phyloP scores from a whole-genome alignment of 2,113 vertebrate genomes.

The Brachyistius frenatus region DNA sequence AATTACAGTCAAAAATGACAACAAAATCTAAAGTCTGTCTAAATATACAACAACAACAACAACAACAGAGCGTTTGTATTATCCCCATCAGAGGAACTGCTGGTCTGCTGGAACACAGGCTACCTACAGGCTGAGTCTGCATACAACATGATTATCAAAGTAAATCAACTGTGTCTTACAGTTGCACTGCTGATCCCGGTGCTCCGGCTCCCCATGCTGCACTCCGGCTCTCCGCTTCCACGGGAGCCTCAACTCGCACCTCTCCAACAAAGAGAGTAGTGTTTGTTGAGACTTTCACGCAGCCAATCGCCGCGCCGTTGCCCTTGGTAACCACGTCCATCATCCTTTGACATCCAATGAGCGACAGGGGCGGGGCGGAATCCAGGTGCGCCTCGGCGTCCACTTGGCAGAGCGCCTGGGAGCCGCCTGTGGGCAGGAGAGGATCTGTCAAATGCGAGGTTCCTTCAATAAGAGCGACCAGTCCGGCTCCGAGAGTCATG shows the following conservation, averaged over 20 bases:
- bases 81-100: conserved; percentile 3
- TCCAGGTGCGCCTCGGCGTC: conserved; percentile 90
- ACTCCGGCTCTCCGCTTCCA: conserved; percentile 78
- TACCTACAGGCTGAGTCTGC: conserved; percentile 49
- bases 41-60: neutral
- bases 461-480: conserved; percentile 91
- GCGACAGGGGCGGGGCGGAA: conserved; percentile 83
- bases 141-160: conserved; percentile 63
- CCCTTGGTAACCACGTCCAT: conserved; percentile 90
- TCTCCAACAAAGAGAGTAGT: conserved; percentile 77
- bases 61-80: neutral
- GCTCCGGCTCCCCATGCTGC: conserved; percentile 77
- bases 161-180: conserved; percentile 79
- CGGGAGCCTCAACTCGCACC: conserved; percentile 76
- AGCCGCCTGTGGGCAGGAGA: conserved; percentile 91
- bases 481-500: conserved; percentile 96
- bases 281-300: conserved; percentile 74
- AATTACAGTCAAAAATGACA: conserved; percentile 14
- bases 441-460: conserved; percentile 96
- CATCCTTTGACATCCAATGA: conserved; percentile 87
- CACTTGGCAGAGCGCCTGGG: conserved; percentile 87
- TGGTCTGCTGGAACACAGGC: conserved; percentile 9
- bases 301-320: conserved; percentile 86
- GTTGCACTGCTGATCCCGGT: conserved; percentile 71
- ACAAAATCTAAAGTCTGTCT: conserved; percentile 8